Evolutionary conservation across 2,113 vertebrate species (phyloP), one percentile per base, ranked within the genome.

Genomic region (Cinclus mexicanus): DNA sequence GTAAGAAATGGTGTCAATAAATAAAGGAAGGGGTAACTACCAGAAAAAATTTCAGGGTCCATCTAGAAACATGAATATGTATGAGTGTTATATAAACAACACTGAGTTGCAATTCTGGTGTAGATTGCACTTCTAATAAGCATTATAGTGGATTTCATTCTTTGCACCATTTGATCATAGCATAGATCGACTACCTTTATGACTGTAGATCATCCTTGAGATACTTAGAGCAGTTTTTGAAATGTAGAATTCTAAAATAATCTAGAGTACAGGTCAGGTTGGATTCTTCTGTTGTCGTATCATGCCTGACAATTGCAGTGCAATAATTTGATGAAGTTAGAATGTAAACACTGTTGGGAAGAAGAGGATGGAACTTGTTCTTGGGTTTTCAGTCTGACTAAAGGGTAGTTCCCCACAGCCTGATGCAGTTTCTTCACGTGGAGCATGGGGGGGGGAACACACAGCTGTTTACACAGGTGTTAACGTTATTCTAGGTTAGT

Each of bases 191-290:
- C 25, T 2, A 4, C 17, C 50, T 72, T 14, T 46, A 7, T 28
- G 24, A n/a, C 47, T 76, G 9, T 37, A 57, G 39, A 80, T 18
- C 26, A 65, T 88, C 47, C 22, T 53, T 65, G 26, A 46, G 41
- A 33, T 53, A 24, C 20, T 46, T 29, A 6, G 0, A 6, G 20
- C 3, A 46, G 1, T 44, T 50, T 8, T n/a, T 53, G 56, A 80
- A 74, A 83, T 24, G 33, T 3, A 22, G 28, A 60, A 18, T 57
- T 72, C 60, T 39, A 17, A 55, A 79, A 12, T 39, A 44, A 42
- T 37, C 5, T 37, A 8, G 47, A 79, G 23, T 12, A 16, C 6
- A 14, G 35, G 21, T 71, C 33, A 56, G 14, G 31, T 25, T 83
- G 41, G 24, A 57, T 53, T 65, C 18, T 60, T 74, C 20, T 44